Evolutionary conservation across 2,888 invertebrate genomes (phyloP).

Genomic region (Metacarcinus magister): DNA sequence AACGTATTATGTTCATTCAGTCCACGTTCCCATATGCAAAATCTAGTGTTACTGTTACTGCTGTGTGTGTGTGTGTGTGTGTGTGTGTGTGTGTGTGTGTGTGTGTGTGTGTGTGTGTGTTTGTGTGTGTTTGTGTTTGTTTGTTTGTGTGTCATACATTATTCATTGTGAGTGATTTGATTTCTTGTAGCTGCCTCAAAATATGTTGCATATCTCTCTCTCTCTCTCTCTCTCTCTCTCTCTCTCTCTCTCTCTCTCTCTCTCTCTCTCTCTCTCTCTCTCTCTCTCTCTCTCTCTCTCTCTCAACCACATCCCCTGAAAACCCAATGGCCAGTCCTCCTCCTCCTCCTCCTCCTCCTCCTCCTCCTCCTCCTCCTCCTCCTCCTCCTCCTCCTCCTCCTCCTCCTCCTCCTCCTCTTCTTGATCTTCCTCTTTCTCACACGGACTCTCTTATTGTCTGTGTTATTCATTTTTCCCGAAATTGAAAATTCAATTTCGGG

Average conservation of each 20-base stretch:
- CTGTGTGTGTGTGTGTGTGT: not conserved
- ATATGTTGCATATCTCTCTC: not conserved
- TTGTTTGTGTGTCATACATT: too few relatives aligned
- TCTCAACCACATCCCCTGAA: not conserved
- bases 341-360: slow-evolving; percentile 26
- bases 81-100: slow-evolving; percentile 40
- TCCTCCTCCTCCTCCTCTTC: slow-evolving; percentile 1
- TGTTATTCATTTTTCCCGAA: slow-evolving; percentile 20
- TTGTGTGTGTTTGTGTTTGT: not conserved
- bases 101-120: slow-evolving; percentile 48
- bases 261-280: slow-evolving; percentile 26
- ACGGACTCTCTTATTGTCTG: slow-evolving; percentile 32
- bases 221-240: slow-evolving; percentile 26
- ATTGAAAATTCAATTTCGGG: slow-evolving; percentile 30
- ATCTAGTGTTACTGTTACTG: not conserved
- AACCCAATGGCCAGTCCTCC: not conserved
- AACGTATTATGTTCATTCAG: not conserved
- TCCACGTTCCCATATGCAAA: slow-evolving; percentile 20
- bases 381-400: not conserved
- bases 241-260: slow-evolving; percentile 26
- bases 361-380: slow-evolving; percentile 1
- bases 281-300: not conserved
- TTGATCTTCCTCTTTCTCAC: slow-evolving; percentile 29
- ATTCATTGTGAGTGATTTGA: too few relatives aligned
- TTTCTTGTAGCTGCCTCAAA: too few relatives aligned